Evolutionary conservation across 2,888 invertebrate species (phyloP).

Genomic region (Coenonympha arcania): DNA sequence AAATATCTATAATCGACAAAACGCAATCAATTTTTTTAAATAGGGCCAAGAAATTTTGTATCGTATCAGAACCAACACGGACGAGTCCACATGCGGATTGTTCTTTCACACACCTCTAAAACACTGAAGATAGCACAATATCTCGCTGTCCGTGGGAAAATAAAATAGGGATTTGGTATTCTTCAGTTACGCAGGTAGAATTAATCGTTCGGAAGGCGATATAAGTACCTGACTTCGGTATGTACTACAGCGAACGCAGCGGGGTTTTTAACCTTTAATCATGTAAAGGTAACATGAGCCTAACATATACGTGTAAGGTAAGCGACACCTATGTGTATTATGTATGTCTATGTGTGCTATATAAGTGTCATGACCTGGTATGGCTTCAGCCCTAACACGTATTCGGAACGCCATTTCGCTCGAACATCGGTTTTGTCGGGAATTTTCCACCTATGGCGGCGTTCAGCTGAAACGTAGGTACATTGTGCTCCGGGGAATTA

Average conservation of each 20-base stretch:
- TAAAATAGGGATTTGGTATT: too few relatives aligned
- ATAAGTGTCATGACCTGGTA: constrained; percentile 49
- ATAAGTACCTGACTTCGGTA: not conserved
- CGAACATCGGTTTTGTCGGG: constrained; percentile 32
- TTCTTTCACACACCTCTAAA: too few relatives aligned
- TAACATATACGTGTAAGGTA: constrained; percentile 35
- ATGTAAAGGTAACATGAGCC: constrained; percentile 40
- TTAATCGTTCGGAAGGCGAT: too few relatives aligned
- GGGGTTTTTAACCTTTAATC: constrained; percentile 40
- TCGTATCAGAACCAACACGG: too few relatives aligned
- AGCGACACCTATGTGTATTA: not conserved
- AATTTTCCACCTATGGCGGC: constrained; percentile 38
- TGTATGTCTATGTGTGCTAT: constrained; percentile 34
- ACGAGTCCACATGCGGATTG: too few relatives aligned
- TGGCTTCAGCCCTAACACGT: constrained; percentile 53
- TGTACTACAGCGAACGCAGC: not conserved
- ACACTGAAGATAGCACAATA: too few relatives aligned
- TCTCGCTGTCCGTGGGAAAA: too few relatives aligned
- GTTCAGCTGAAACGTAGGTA: constrained; percentile 66
- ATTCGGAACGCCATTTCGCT: constrained; percentile 36
- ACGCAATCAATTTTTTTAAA: too few relatives aligned
- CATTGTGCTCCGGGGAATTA: constrained; percentile 67
- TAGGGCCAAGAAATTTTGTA: too few relatives aligned
- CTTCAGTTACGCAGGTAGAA: too few relatives aligned
- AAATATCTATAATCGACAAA: too few relatives aligned